A percentile compares a stretch with the other conserved stretches of the same genome.
phyloP scores from a whole-genome alignment of 2,113 vertebrate species.

The Strix uralensis region DNA sequence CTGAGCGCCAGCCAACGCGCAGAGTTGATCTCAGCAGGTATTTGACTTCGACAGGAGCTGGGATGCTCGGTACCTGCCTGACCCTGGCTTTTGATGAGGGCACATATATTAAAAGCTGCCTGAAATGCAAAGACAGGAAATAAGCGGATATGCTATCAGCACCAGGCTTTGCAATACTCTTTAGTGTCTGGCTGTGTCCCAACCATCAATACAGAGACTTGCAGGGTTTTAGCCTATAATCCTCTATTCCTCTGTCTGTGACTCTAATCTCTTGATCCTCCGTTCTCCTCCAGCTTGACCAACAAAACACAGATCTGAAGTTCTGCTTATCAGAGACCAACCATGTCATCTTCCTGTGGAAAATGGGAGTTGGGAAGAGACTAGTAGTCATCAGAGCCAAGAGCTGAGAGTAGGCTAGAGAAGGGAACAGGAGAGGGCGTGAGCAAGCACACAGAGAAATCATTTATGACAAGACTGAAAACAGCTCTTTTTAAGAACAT shows the following conservation, averaged over 20 bases:
- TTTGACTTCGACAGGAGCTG: not conserved
- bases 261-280: constrained; percentile 58
- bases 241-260: constrained; percentile 51
- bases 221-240: constrained; percentile 51
- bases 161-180: constrained; percentile 37
- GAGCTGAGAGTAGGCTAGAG: not conserved
- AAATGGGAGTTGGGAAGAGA: constrained; percentile 7
- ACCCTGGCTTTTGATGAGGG: constrained; percentile 39
- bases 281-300: constrained; percentile 38
- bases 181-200: constrained; percentile 28
- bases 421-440: constrained; percentile 53
- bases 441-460: constrained; percentile 43
- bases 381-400: not conserved
- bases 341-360: constrained; percentile 14
- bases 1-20: constrained; percentile 6
- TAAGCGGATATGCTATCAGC: constrained; percentile 55
- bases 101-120: not conserved
- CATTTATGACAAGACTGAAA: constrained; percentile 8
- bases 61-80: constrained; percentile 19
- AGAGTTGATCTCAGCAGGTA: constrained; percentile 51
- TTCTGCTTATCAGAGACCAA: constrained; percentile 6
- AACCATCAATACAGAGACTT: constrained; percentile 60
- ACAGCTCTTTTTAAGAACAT: not conserved
- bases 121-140: constrained; percentile 30
- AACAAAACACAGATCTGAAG: not conserved